Base-by-base conservation (phyloP, 2,888 invertebrate species). In the Brenthis hecate region DNA sequence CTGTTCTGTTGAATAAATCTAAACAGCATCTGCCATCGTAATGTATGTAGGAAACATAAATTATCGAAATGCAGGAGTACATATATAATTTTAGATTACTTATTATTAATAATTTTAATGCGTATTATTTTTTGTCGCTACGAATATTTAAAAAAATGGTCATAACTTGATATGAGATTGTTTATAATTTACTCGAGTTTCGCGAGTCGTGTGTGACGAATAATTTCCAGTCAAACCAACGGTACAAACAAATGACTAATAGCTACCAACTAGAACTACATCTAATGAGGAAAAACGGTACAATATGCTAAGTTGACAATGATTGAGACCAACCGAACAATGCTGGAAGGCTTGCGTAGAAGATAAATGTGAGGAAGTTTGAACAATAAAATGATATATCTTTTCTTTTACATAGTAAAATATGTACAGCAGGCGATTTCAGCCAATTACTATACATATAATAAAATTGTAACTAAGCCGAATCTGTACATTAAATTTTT, bases 171-270 rank as follows among this genome's bases (percentile, higher is more conserved):
- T 28, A 50, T 32, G 13, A 50, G 1, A 60, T 60, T 60, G 50
- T 60, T 60, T 61, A 36, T 60, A 56, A 23, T n/a, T 51, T n/a
- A 60, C 53, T 57, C 62, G 69, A 74, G 69, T 70, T 43, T 71
- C 54, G 32, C 61, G 58, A 69, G 68, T 74, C 73, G 66, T 70
- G 72, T 69, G 70, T 72, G 68, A 58, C 72, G 66, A 62, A 56
- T 23, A 14, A 19, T 6, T 60, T n/a, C 1, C 51, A 61, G 54
- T 53, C 48, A 56, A 67, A 66, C 64, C 56, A 61, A 65, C 48
- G 48, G 56, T 56, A 51, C 47, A 60, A 66, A 66, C 62, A 23
- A 32, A 67, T 70, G 72, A 67, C 47, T 70, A 72, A 65, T 72
- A 65, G 23, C 51, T 53, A 56, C 64, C 51, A 47, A 48, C 43